Evolutionary conservation across 1,140 invertebrate species (phyloP).

Genomic region (Drosophila watanabei): DNA sequence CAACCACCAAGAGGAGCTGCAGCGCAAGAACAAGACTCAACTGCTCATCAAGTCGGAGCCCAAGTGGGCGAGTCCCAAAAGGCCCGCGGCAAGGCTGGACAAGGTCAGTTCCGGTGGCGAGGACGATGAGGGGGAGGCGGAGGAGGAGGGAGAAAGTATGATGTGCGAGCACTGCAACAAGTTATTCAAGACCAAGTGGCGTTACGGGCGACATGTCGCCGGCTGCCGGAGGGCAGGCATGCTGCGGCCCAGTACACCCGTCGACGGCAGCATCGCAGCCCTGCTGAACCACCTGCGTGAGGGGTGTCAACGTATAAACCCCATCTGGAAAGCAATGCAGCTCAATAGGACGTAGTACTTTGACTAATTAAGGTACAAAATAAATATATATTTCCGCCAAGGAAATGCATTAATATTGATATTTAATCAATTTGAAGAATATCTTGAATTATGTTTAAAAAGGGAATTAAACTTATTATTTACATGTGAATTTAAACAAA

Average conservation of each 20-base stretch:
- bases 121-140: slow-evolving; percentile 6
- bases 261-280: slow-evolving; percentile 24
- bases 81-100: neutral
- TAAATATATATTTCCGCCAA: neutral
- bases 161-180: slow-evolving; percentile 53
- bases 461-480: neutral
- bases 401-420: neutral
- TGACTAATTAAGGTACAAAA: neutral
- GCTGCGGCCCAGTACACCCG: neutral
- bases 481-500: neutral
- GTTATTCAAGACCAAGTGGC: slow-evolving; percentile 43
- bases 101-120: neutral
- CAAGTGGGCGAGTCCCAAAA: slow-evolving; percentile 38
- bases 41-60: slow-evolving; percentile 63
- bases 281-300: slow-evolving; percentile 56
- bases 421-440: neutral
- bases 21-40: slow-evolving; percentile 67
- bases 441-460: neutral
- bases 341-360: neutral
- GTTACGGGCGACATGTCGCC: slow-evolving; percentile 38
- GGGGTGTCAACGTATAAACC: slow-evolving; percentile 45
- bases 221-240: slow-evolving; percentile 25
- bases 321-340: slow-evolving; percentile 47
- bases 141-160: slow-evolving; percentile 18
- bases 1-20: slow-evolving; percentile 68